Evolutionary conservation across 2,113 vertebrate genomes (phyloP), one percentile per base, ranked within the genome.

Genomic region (Sprattus sprattus): DNA sequence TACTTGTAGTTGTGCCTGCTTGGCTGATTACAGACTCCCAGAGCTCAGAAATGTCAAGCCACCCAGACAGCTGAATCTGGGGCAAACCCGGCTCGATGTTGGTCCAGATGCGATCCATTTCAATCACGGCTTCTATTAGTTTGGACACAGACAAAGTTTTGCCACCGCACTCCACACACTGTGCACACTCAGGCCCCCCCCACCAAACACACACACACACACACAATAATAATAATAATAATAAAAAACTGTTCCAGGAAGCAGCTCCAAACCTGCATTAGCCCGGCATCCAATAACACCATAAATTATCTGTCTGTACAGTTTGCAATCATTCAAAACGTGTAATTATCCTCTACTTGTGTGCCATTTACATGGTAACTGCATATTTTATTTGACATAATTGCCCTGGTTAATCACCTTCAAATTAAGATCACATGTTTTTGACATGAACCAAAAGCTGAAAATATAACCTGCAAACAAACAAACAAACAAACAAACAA

Each of bases 1-100:
- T 85, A 85, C 86, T 86, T 82, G 84, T 60, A 85, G 22, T 39
- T 15, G 28, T 39, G 8, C 71, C 28, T 78, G 71, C 32, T 15
- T 78, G 71, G 25, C 25, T 78, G 71, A 78, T 78, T 78, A 78
- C 4, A 78, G 71, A 32, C 11, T 78, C 9, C 15, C 25, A 16
- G 25, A 39, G 25, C 4, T 75, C 25, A 75, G 71, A 39, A 78
- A 78, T 32, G 71, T 78, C 25, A 39, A 78, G 25, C 71, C 71
- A 78, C 71, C 71, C 28, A 78, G 71, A 78, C 71, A 44, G 10
- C 11, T 15, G 64, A 11, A 25, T 67, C 6, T 78, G 71, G 71
- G 10, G 9, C 25, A 39, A 44, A 10, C 64, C 64, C 11, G 64
- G 64, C 64, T 67, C 64, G 6, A 13, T 8, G 25, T 9, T 28